Evolutionary conservation across 2,888 invertebrate genomes (phyloP), one percentile per base, ranked within the genome.

Genomic region (Harpalus rubripes): DNA sequence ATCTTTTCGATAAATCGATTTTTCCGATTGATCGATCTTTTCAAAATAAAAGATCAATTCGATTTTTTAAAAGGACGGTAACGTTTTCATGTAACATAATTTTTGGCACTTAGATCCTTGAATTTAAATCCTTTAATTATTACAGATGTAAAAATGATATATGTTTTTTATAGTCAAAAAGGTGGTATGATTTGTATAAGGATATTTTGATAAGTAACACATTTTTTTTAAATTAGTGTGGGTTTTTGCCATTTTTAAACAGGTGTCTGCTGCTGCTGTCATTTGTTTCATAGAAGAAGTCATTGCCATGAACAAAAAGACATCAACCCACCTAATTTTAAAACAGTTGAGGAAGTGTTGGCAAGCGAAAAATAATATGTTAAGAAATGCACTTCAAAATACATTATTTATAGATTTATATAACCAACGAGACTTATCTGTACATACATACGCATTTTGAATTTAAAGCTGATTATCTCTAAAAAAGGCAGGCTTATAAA

Each of bases 401-500:
- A 63, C 18, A 63, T 63, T 63, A 22, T 63, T 26, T 63, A 63
- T 63, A 26, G 16, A 18, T 22, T 22, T 63, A 26, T 22, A 22
- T 63, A 26, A 63, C 22, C 18, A 63, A 63, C 22, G 8, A 63
- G 16, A 22, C 26, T 63, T 26, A 63, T 63, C 22, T 63, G 63
- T 22, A 61, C 16, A 61, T 22, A 7, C 6, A 59, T 7, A 8
- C 22, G 26, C 63, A 63, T 63, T 63, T 63, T 18, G 12, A 63
- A 63, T 63, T 63, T 63, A 22, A 63, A 63, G 18, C 22, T 22
- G 63, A 18, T 63, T 63, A 63, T 63, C 26, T 63, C 18, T 12
- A 22, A 26, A 63, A 63, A 63, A 63, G 63, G 63, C 26, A 63
- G 26, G 63, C 18, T 63, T 63, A 63, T 63, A 63, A 16, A 63